These are phyloP conservation scores for Bolinopsis microptera DNA, from an alignment of 37 sponge, comb jelly and placozoan species.

Conservation along the genomic window DNA sequence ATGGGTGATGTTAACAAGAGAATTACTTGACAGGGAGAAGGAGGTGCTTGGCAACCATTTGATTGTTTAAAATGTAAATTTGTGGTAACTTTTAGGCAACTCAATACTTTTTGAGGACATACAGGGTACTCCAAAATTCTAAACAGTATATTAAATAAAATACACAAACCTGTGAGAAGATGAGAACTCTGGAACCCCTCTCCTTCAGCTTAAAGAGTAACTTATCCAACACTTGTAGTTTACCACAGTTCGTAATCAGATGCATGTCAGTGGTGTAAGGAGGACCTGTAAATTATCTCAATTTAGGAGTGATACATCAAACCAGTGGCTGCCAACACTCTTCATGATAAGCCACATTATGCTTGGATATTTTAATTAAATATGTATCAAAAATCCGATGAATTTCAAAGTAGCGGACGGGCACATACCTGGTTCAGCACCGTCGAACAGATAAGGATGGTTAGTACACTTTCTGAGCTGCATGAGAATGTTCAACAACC, in stretches of 20 bases:
- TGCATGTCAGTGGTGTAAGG: constrained; percentile 97
- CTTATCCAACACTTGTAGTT: constrained; percentile 87
- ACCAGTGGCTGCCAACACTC: too few relatives aligned
- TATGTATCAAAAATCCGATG: background rate
- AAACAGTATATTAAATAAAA: too few relatives aligned
- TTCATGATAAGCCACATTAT: too few relatives aligned
- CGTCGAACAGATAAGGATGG: constrained; percentile 99
- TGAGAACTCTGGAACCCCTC: constrained; percentile 90
- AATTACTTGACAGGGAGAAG: too few relatives aligned
- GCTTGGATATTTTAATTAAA: background rate
- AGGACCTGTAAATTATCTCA: constrained; percentile 75
- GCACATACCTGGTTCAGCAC: constrained; percentile 99
- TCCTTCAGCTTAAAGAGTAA: constrained; percentile 78
- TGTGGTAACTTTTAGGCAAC: too few relatives aligned
- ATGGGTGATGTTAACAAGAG: background rate
- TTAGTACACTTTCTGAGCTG: constrained; percentile 98
- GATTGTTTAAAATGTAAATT: too few relatives aligned
- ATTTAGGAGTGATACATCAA: too few relatives aligned
- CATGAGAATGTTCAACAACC: constrained; percentile 97
- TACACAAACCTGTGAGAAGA: constrained; percentile 99
- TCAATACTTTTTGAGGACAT: too few relatives aligned
- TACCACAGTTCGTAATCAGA: constrained; percentile 84
- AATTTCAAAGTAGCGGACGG: too few relatives aligned
- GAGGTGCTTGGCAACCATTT: too few relatives aligned
- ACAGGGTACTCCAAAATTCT: background rate